Evolutionary conservation across 2,888 invertebrate species (phyloP), one percentile per base, ranked within the genome.

Genomic region (Frankliniella fusca): DNA sequence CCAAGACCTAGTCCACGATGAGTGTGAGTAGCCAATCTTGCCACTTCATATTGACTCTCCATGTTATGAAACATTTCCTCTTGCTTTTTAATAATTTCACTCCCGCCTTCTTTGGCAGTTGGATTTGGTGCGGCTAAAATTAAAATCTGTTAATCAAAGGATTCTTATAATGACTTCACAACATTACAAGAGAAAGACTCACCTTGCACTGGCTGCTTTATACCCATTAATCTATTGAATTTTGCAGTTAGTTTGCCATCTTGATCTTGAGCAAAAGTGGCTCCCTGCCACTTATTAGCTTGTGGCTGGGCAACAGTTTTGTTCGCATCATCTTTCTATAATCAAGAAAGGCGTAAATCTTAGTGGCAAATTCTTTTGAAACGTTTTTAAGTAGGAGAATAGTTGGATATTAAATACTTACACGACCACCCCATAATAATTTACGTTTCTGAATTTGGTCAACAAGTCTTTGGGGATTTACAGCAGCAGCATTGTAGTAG

Each of bases 31-130:
- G 97, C 95, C 84, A 97, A 95, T 61, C 98, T 91, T 0, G 98
- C 98, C 82, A 97, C 96, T 88, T 98, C 97, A 87, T 99, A 99
- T 88, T 99, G 98, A 85, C 95, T 95, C 87, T 99, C 98, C 93
- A 99, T 95, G 81, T 94, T 94, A 85, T 92, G 92, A 88, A 98
- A 98, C 90, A 98, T 92, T 87, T 97, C 96, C 86, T 96, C 94
- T 86, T 88, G 88, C 83, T 88, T 88, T 84, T 88, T 87, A 20
- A 88, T 85, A 20, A 87, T 85, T 27, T 87, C 87, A 38, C 85
- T 85, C 5, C 86, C 85, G 18, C 79, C 81, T 38, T 82, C 65
- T 81, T 83, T 80, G 54, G 83, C 82, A 80, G 81, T 80, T 83
- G 70, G 9, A 5, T 81, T 83, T 83, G 81, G 48, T 76, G 49